phyloP scores from a whole-genome alignment of 2,113 vertebrate species.

The Lepisosteus osseus region DNA sequence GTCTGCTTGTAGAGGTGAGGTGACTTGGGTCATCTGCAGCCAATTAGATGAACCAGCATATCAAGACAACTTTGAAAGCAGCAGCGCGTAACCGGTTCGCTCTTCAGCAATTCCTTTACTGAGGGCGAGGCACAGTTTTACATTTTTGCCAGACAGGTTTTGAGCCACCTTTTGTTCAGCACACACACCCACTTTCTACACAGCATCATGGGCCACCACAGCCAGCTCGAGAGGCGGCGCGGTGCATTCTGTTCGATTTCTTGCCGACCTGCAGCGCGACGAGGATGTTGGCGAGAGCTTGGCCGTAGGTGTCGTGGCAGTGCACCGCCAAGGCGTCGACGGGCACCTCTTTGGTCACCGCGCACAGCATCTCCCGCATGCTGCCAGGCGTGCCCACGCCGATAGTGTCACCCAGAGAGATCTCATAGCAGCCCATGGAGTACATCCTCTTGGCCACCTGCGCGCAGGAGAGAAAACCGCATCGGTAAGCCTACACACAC shows the following conservation, averaged over 20 bases:
- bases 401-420: conserved; percentile 92
- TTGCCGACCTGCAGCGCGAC: conserved; percentile 83
- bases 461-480: not conserved
- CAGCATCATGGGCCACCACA: not conserved
- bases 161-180: not conserved
- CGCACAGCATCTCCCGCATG: conserved; percentile 85
- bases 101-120: no score
- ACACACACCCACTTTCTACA: not conserved
- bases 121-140: no score
- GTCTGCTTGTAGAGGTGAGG: no score
- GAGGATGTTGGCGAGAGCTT: conserved; percentile 92
- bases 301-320: conserved; percentile 95
- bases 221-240: no score
- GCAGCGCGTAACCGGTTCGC: no score
- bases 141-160: no score
- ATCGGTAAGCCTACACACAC: no score
- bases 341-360: conserved; percentile 81
- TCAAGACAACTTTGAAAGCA: no score
- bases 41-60: no score
- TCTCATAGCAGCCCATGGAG: conserved; percentile 94
- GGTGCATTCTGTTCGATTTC: not conserved
- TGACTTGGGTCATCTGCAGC: no score
- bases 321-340: conserved; percentile 86
- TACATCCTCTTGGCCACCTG: conserved; percentile 90
- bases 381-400: conserved; percentile 87